A percentile compares a stretch with the other conserved stretches of the same genome.
Evolutionary conservation across 37 sponge, comb jelly and placozoan genomes (phyloP).

Genomic region (Dysidea cf. avara): DNA sequence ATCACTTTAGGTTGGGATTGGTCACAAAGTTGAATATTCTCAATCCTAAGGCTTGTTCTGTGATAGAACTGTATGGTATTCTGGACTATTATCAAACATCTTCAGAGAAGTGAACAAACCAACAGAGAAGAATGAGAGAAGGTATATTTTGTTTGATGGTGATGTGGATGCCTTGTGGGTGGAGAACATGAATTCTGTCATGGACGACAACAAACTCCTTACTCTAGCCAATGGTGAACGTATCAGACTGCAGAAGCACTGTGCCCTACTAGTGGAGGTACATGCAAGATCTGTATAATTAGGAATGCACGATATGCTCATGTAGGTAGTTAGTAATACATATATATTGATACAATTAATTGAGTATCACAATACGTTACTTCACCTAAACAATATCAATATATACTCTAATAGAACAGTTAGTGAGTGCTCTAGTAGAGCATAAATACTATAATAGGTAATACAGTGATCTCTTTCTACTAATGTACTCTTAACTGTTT

Average conservation of each 20-base stretch:
- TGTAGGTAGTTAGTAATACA: too few relatives aligned
- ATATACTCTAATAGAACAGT: too few relatives aligned
- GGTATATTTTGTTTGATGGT: constrained; percentile 96
- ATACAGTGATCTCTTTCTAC: constrained; percentile 4
- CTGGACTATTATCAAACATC: constrained; percentile 98
- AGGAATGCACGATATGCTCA: background rate
- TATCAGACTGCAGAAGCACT: constrained; percentile 95
- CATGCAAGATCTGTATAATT: too few relatives aligned
- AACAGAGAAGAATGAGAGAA: constrained; percentile 95
- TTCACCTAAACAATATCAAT: too few relatives aligned
- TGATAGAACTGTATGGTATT: constrained; percentile 97
- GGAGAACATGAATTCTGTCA: constrained; percentile 99
- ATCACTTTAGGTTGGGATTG: constrained; percentile 73
- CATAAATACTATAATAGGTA: background rate
- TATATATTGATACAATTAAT: background rate
- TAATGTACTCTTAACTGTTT: too few relatives aligned
- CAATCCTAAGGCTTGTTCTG: constrained; percentile 97
- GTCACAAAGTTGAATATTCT: constrained; percentile 86
- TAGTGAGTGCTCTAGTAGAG: too few relatives aligned
- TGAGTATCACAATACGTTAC: too few relatives aligned
- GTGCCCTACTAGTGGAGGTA: constrained; percentile 96
- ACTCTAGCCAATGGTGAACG: constrained; percentile 99
- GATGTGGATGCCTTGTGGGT: constrained; percentile 99
- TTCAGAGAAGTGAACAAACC: constrained; percentile 98
- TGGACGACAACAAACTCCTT: constrained; percentile 98